Conservation (phyloP, 92 coral and sea anemone species). For the Epizoanthus illoricatus region DNA sequence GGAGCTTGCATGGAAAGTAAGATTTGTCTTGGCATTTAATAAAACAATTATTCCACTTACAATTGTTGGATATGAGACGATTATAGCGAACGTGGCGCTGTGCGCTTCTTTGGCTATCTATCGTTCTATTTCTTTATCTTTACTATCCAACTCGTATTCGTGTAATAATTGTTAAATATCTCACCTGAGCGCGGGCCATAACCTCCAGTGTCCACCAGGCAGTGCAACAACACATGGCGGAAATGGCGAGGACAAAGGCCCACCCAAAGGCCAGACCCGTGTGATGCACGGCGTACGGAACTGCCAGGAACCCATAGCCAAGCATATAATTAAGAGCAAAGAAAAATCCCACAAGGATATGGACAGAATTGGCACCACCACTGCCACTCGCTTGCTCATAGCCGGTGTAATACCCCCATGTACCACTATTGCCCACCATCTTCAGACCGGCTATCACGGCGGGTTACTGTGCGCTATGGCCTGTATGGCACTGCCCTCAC, state of each 20-base stretch:
- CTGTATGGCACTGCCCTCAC: neutral
- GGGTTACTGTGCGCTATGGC: neutral
- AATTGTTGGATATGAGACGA: too few species aligned
- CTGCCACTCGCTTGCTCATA: neutral
- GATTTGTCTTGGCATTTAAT: too few species aligned
- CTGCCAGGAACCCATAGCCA: constrained; percentile 34
- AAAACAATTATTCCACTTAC: too few species aligned
- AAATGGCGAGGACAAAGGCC: constrained; percentile 1
- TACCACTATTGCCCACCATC: neutral
- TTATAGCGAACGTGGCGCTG: too few species aligned
- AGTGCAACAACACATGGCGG: constrained; percentile 29
- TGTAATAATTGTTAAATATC: neutral
- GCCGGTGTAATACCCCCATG: constrained; percentile 38
- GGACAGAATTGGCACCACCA: constrained; percentile 2
- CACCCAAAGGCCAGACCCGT: constrained; percentile 34
- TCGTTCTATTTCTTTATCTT: too few species aligned
- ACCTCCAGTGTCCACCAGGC: constrained; percentile 40
- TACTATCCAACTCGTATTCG: too few species aligned
- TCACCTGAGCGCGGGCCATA: constrained; percentile 42
- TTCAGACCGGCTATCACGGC: neutral
- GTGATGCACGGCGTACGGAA: constrained; percentile 29
- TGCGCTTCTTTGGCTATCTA: too few species aligned
- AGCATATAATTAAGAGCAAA: constrained; percentile 37
- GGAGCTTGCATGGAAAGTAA: too few species aligned
- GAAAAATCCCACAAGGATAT: constrained; percentile 35